Evolutionary conservation across 2,888 invertebrate genomes (phyloP).

Genomic region (Hermaeophaga mercurialis): DNA sequence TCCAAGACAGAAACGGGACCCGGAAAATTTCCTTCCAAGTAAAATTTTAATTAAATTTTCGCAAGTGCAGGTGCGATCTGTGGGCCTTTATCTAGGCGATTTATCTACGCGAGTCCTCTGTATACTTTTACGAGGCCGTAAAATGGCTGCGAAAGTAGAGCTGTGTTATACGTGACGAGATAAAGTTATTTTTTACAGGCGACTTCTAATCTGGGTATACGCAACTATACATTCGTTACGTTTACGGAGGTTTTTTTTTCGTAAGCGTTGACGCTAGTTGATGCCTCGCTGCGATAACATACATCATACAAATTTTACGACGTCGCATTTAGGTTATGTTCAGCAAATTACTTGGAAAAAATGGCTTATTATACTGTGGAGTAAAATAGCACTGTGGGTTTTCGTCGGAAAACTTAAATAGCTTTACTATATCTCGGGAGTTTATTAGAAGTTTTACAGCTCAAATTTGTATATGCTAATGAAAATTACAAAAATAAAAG

Average conservation of each 20-base stretch:
- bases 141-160: constrained; percentile 40
- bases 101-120: constrained; percentile 47
- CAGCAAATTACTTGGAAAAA: constrained; percentile 17
- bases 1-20: constrained; percentile 1
- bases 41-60: constrained; percentile 44
- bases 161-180: constrained; percentile 43
- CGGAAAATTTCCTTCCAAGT: constrained; percentile 26
- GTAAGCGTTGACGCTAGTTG: constrained; percentile 2
- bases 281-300: constrained; percentile 9
- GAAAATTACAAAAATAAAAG: too few species aligned
- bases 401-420: too few species aligned
- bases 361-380: constrained; percentile 13
- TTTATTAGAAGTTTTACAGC: too few species aligned
- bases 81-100: constrained; percentile 50
- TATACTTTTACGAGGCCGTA: constrained; percentile 50
- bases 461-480: too few species aligned
- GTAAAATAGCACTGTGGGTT: too few species aligned
- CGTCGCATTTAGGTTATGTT: constrained; percentile 2
- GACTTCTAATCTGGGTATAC: constrained; percentile 41
- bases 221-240: constrained; percentile 24
- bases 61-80: constrained; percentile 42
- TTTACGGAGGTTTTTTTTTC: constrained; percentile 5
- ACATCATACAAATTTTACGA: constrained; percentile 12
- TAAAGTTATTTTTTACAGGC: constrained; percentile 48
- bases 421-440: too few species aligned